Base-by-base conservation (phyloP, 1,140 invertebrate species). In the Apocrypta bakeri region DNA sequence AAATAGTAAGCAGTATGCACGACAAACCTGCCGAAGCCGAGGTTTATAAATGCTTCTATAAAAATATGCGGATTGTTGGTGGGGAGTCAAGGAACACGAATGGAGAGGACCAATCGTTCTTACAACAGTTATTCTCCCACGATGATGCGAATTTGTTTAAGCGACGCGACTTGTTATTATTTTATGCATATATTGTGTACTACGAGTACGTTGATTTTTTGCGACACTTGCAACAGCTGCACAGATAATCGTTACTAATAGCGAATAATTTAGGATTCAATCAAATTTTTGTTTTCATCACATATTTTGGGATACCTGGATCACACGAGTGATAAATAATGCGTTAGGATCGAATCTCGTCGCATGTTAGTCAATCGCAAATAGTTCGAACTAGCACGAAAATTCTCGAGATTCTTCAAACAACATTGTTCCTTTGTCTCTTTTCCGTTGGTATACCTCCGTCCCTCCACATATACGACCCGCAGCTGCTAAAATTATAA, bases 51-150 rank as follows among this genome's bases (percentile, higher is more conserved):
- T 73, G 71, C 24, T 12, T 42, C 33, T 73, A 73, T 42, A 73
- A 40, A 73, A 73, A 73, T 25, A 73, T 42, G 14, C 17, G 0
- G 17, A 17, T 6, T n/a, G 6, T 17, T n/a, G 25, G 71, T 42
- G 71, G 37, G 71, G 71, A 11, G 64, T 8, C 64, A 24, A 24
- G 2, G 64, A 56, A 66, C 64, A 27, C 27, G n/a, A 24, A 40
- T 1, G 6, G 0, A 3, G 48, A 61, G 72, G 42, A 74, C 42
- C 72, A 48, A 56, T 56, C 69, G 69, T 1, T 21, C 25, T 7
- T 56, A 40, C 29, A 74, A 56, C 72, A 42, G 72, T 69, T 69
- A 31, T 69, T 69, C 33, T 72, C 31, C 33, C 31, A 33, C 69
- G 33, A 17, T 1, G 6, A 48, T n/a, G n/a, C n/a, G 1, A 29